Conservation (phyloP, 92 coral and sea anemone species). For the Desmophyllum pertusum region DNA sequence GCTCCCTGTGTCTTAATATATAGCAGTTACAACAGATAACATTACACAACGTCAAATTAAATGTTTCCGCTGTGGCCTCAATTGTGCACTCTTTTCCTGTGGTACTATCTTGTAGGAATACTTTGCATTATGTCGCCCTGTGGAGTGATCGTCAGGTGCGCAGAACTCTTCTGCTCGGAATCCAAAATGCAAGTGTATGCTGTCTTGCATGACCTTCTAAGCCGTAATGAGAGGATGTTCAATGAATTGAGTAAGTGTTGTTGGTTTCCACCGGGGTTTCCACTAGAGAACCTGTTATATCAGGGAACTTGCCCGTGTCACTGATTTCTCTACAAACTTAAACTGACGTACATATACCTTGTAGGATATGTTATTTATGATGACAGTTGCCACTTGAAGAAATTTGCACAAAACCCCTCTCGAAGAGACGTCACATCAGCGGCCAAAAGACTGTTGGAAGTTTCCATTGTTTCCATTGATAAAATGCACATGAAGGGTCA, state of each 20-base stretch:
- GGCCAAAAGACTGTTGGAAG: slow-evolving; percentile 13
- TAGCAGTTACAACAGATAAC: too few species aligned
- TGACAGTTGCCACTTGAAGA: slow-evolving; percentile 47
- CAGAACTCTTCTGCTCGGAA: slow-evolving; percentile 21
- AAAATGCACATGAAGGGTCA: slow-evolving; percentile 46
- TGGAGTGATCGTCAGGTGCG: slow-evolving; percentile 2
- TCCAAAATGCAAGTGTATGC: slow-evolving; percentile 17
- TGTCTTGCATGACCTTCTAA: not conserved
- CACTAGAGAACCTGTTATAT: too few species aligned
- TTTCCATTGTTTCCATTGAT: slow-evolving; percentile 37
- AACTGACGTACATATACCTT: not conserved
- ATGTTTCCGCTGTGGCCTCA: too few species aligned
- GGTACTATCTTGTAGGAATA: not conserved
- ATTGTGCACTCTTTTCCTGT: not conserved
- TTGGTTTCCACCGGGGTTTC: too few species aligned
- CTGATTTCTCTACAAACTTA: too few species aligned
- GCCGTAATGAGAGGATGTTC: slow-evolving; percentile 6
- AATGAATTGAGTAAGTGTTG: not conserved
- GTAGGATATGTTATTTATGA: slow-evolving; percentile 35
- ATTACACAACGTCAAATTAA: too few species aligned
- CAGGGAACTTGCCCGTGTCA: too few species aligned
- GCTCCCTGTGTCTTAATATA: too few species aligned
- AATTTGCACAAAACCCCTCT: slow-evolving; percentile 27
- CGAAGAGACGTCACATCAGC: slow-evolving; percentile 13
- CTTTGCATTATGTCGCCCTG: not conserved